These are phyloP conservation scores for Brachionus asplanchnoidis DNA, from an alignment of 1,140 invertebrate genomes.

Conservation along the genomic window DNA sequence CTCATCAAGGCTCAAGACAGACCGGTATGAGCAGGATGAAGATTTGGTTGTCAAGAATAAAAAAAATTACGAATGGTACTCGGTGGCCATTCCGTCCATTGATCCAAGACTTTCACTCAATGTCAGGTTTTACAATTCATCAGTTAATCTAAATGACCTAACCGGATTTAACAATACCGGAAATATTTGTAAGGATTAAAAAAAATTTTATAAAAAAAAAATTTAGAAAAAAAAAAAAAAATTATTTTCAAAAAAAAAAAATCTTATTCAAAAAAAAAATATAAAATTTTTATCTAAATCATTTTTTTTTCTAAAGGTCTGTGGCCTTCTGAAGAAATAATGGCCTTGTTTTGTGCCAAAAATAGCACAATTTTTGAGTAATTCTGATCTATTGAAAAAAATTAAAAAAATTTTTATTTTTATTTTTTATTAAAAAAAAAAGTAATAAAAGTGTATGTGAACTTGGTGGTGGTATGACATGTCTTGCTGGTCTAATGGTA, in stretches of 20 bases:
- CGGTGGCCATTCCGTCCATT: constrained; percentile 5
- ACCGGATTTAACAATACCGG: constrained; percentile 83
- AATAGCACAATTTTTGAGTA: constrained; percentile 64
- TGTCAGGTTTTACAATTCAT: constrained; percentile 17
- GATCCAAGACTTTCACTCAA: background rate
- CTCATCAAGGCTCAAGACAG: background rate
- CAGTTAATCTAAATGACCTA: constrained; percentile 56
- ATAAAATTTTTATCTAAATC: background rate
- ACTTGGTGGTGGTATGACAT: constrained; percentile 76
- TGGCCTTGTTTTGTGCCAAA: constrained; percentile 69
- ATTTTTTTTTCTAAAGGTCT: constrained; percentile 57
- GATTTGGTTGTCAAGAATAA: background rate
- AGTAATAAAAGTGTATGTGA: constrained; percentile 67
- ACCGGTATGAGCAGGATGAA: background rate
- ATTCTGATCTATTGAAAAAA: too few relatives aligned
- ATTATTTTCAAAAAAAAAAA: too few relatives aligned
- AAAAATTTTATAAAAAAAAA: constrained; percentile 42
- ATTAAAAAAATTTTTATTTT: constrained; percentile 35
- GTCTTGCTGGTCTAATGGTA: constrained; percentile 68
- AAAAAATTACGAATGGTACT: constrained; percentile 27
- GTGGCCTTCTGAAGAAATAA: constrained; percentile 80
- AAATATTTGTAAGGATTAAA: constrained; percentile 67
- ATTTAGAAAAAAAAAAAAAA: too few relatives aligned
- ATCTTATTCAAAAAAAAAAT: background rate
- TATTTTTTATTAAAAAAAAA: constrained; percentile 39